phyloP scores from a whole-genome alignment of 2,888 invertebrate genomes.

The Volucella bombylans region DNA sequence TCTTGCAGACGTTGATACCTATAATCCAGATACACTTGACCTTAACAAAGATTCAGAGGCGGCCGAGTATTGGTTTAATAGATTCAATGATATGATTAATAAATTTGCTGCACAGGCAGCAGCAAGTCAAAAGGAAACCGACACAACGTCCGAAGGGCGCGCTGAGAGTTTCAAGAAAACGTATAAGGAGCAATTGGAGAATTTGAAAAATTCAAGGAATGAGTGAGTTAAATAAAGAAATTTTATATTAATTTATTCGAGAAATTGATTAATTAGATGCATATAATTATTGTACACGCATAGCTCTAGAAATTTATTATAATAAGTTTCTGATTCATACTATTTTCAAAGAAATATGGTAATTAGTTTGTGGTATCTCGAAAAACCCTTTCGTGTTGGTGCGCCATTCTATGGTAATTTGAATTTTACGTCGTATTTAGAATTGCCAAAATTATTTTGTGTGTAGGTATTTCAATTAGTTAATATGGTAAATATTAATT shows the following conservation, averaged over 20 bases:
- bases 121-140: constrained; percentile 87
- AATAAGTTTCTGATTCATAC: too few species aligned
- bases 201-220: constrained; percentile 75
- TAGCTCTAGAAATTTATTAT: too few species aligned
- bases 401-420: too few species aligned
- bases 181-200: constrained; percentile 89
- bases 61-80: constrained; percentile 94
- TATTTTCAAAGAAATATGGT: too few species aligned
- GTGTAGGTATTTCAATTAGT: too few species aligned
- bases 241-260: background rate
- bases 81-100: constrained; percentile 92
- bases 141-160: constrained; percentile 89
- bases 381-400: too few species aligned
- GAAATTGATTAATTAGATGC: background rate
- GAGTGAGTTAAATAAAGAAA: constrained; percentile 41
- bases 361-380: too few species aligned
- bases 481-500: too few species aligned
- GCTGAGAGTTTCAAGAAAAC: constrained; percentile 92
- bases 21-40: constrained; percentile 96
- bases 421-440: too few species aligned
- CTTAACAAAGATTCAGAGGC: constrained; percentile 93
- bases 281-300: background rate
- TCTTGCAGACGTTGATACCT: constrained; percentile 89
- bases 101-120: constrained; percentile 93
- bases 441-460: too few species aligned